Conservation (phyloP, 2,113 vertebrate species). For the Mustela nigripes region DNA sequence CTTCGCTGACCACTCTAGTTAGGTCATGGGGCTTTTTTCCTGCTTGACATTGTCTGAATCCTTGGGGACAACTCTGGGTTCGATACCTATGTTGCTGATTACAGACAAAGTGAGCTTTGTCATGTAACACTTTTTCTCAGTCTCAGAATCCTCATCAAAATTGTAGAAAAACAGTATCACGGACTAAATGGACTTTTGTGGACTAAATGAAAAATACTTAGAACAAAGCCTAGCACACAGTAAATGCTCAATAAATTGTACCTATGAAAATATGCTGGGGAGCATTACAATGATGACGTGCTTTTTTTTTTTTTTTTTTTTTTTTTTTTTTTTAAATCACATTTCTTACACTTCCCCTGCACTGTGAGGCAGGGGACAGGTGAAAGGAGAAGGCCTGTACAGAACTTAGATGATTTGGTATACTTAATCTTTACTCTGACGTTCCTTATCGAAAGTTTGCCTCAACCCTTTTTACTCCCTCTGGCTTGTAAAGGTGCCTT, state of each 20-base stretch:
- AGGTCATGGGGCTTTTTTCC: neutral
- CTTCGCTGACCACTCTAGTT: neutral
- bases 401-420: neutral
- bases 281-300: neutral
- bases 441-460: neutral
- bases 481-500: neutral
- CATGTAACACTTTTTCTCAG: neutral
- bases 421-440: neutral
- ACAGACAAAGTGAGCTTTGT: neutral
- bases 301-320: too few relatives aligned
- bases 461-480: neutral
- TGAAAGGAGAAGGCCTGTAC: neutral
- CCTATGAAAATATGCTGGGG: neutral
- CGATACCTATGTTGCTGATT: neutral
- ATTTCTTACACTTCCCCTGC: neutral
- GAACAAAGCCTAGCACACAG: neutral
- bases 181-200: neutral
- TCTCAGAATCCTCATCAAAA: slow-evolving; percentile 21
- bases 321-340: neutral
- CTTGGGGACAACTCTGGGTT: neutral
- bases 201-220: neutral
- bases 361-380: too few relatives aligned
- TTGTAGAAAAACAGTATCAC: neutral
- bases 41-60: neutral
- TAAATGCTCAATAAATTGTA: neutral